Conservation (phyloP, 2,888 invertebrate genomes). For the Xestia c-nigrum region DNA sequence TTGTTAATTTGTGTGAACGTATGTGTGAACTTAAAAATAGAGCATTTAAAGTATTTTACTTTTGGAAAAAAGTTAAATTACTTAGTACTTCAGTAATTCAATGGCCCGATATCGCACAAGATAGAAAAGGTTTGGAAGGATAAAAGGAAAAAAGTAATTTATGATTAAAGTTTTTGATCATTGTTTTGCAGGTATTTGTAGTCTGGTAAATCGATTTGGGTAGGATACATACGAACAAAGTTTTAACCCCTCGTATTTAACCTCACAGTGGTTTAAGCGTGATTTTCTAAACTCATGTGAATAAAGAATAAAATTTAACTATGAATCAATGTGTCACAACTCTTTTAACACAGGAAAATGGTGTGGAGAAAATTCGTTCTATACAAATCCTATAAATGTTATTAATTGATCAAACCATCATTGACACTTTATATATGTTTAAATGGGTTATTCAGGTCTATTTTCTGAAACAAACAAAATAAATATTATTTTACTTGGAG, state of each 20-base stretch:
- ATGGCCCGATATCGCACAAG: no score
- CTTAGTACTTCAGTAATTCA: not conserved
- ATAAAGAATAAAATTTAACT: slow-evolving; percentile 17
- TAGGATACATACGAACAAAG: not conserved
- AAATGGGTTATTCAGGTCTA: slow-evolving; percentile 32
- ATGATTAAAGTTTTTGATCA: not conserved
- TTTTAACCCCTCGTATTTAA: not conserved
- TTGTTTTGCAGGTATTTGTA: not conserved
- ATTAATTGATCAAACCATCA: slow-evolving; percentile 34
- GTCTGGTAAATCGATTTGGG: not conserved
- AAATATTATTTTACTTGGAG: slow-evolving; percentile 3
- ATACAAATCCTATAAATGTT: slow-evolving; percentile 45
- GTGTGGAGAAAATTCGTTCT: slow-evolving; percentile 41
- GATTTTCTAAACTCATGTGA: not conserved
- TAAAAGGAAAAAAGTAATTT: no score
- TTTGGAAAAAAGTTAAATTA: not conserved
- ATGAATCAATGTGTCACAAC: slow-evolving; percentile 18
- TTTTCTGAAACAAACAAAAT: slow-evolving; percentile 26
- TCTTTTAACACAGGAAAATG: slow-evolving; percentile 20
- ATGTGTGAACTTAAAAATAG: not conserved
- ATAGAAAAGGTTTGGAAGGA: no score
- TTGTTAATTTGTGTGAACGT: slow-evolving; percentile 1
- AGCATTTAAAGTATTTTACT: not conserved
- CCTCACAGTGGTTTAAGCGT: not conserved
- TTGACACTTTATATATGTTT: slow-evolving; percentile 33